Evolutionary conservation across 2,888 invertebrate genomes (phyloP).

Genomic region (Reticulitermes lucifugus): DNA sequence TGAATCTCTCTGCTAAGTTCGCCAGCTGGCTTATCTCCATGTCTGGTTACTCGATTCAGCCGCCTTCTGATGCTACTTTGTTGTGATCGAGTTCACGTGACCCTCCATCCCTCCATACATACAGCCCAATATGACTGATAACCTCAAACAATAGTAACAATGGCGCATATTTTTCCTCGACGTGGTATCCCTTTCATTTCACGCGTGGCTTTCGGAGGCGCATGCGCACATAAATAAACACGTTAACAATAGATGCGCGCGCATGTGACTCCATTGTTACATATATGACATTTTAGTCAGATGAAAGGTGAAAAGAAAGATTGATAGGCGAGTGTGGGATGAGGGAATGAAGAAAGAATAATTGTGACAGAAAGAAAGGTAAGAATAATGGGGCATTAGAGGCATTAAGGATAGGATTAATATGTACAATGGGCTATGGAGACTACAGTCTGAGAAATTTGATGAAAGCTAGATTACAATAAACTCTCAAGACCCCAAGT

Average conservation of each 20-base stretch:
- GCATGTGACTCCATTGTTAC: conserved; percentile 37
- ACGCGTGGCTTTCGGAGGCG: conserved; percentile 41
- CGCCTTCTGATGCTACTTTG: conserved; percentile 31
- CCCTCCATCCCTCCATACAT: background rate
- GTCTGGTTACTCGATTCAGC: background rate
- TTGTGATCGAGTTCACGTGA: conserved; percentile 42
- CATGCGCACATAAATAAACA: conserved; percentile 45
- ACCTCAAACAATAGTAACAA: conserved; percentile 25
- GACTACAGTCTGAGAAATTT: no score
- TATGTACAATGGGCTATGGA: no score
- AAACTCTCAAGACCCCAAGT: no score
- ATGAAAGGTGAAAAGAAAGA: conserved; percentile 26
- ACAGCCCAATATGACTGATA: conserved; percentile 18
- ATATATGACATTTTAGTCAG: conserved; percentile 17
- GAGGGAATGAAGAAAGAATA: background rate
- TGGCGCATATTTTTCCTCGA: conserved; percentile 31
- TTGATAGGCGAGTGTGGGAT: conserved; percentile 23
- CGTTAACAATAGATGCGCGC: conserved; percentile 26
- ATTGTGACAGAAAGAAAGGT: no score
- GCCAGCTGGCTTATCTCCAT: background rate
- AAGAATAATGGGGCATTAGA: no score
- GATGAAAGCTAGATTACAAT: no score
- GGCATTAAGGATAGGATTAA: no score
- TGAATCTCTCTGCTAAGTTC: background rate
- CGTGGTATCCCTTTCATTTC: conserved; percentile 41